Percentiles rank a stretch among this genome's conserved stretches.
These are phyloP conservation scores for Nymphalis polychloros DNA, from an alignment of 2,888 invertebrate genomes.

Conservation along the genomic window DNA sequence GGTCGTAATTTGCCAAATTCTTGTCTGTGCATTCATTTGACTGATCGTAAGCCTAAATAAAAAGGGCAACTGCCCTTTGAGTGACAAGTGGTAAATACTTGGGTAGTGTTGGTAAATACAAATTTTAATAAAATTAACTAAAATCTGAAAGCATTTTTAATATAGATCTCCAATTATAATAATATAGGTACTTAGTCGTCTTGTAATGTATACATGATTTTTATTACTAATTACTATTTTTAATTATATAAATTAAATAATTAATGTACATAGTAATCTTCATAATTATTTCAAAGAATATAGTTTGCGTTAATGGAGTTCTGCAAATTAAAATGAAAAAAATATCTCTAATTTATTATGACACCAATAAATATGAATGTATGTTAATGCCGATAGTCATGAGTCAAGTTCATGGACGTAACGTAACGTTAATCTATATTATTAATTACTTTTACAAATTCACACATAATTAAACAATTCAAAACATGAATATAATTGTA, in stretches of 20 bases:
- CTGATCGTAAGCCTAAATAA: too few species aligned
- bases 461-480: too few species aligned
- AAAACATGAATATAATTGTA: not conserved
- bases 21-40: too few species aligned
- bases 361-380: not conserved
- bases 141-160: not conserved
- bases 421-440: not conserved
- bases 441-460: not conserved
- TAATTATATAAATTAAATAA: not conserved
- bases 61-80: too few species aligned
- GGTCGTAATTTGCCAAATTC: too few species aligned
- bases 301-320: not conserved
- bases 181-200: not conserved
- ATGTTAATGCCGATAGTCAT: not conserved
- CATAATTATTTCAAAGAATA: not conserved
- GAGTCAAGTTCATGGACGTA: conserved; percentile 1
- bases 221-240: not conserved
- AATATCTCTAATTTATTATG: not conserved
- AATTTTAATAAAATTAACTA: too few species aligned
- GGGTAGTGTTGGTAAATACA: too few species aligned
- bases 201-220: not conserved
- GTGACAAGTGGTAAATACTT: too few species aligned
- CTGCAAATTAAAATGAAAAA: not conserved
- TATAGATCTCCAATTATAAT: not conserved
- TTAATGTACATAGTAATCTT: not conserved